Percentiles rank a stretch among this genome's conserved stretches.
Conservation (phyloP, 2,113 vertebrate species). For the Neotoma lepida region DNA sequence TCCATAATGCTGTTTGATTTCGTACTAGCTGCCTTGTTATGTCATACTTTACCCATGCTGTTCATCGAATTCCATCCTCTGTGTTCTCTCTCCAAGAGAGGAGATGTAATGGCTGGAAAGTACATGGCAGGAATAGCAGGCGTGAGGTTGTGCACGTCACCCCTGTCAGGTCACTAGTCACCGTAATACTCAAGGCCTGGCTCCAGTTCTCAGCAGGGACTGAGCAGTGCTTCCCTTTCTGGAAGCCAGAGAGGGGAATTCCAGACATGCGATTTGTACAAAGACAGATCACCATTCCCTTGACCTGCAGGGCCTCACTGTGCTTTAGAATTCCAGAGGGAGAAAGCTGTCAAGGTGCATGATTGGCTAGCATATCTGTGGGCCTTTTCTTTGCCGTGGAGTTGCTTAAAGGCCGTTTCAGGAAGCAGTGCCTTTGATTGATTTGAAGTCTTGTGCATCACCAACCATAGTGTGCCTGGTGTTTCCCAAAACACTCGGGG, state of each 20-base stretch:
- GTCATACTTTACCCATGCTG: neutral
- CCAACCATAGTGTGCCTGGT: neutral
- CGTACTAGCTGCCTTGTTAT: neutral
- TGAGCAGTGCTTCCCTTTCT: neutral
- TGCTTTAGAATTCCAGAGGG: constrained; percentile 20
- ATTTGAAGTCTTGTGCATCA: constrained; percentile 16
- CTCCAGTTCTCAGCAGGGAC: neutral
- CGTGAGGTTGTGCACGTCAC: neutral
- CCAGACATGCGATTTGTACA: neutral
- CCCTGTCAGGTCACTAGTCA: neutral
- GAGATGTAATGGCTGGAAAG: neutral
- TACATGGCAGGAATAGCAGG: neutral
- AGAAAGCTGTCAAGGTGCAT: constrained; percentile 22
- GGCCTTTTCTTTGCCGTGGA: neutral
- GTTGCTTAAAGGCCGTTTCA: neutral
- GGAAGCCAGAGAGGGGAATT: constrained; percentile 43
- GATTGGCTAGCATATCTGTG: constrained; percentile 54
- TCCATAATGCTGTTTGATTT: neutral
- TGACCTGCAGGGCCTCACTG: neutral
- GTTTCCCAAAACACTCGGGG: constrained; percentile 33
- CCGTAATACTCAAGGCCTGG: neutral
- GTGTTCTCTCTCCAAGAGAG: neutral
- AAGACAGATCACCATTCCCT: constrained; percentile 27
- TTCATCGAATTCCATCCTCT: neutral
- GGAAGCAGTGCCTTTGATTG: constrained; percentile 28